These are phyloP conservation scores for Anhinga anhinga DNA, from an alignment of 2,113 vertebrate species.

Conservation along the genomic window DNA sequence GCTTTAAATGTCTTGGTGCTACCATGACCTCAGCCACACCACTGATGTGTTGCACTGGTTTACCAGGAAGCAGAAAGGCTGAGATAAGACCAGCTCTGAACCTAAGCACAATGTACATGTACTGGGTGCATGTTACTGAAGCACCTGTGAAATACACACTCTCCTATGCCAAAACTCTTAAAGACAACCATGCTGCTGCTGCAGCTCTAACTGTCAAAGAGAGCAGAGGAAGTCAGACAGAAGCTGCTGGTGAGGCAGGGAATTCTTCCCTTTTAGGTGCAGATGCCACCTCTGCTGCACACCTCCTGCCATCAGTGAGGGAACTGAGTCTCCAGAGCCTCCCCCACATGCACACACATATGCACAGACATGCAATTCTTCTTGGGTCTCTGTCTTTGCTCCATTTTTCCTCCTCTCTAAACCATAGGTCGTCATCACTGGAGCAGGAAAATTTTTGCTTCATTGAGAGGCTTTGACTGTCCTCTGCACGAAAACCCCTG, in stretches of 20 bases:
- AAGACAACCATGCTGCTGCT: neutral
- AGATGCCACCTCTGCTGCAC: neutral
- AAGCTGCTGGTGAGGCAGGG: neutral
- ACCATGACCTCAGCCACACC: neutral
- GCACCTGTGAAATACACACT: neutral
- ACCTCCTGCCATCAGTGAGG: neutral
- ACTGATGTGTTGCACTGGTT: neutral
- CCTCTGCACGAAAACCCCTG: rapidly evolving
- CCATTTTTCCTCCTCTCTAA: neutral
- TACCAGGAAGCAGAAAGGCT: neutral
- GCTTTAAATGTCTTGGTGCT: neutral
- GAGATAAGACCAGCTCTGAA: neutral
- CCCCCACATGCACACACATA: neutral
- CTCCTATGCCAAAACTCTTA: neutral
- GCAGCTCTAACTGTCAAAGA: neutral
- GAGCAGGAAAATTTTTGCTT: neutral
- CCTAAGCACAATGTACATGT: neutral
- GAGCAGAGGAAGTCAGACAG: neutral
- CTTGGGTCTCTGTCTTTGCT: neutral
- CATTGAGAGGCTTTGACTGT: neutral
- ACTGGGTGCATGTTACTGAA: neutral
- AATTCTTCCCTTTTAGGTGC: neutral
- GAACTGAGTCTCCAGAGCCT: neutral
- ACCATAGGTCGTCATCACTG: neutral
- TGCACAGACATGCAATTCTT: neutral